Conservation (phyloP, 2,113 vertebrate species). For the Meleagris gallopavo region DNA sequence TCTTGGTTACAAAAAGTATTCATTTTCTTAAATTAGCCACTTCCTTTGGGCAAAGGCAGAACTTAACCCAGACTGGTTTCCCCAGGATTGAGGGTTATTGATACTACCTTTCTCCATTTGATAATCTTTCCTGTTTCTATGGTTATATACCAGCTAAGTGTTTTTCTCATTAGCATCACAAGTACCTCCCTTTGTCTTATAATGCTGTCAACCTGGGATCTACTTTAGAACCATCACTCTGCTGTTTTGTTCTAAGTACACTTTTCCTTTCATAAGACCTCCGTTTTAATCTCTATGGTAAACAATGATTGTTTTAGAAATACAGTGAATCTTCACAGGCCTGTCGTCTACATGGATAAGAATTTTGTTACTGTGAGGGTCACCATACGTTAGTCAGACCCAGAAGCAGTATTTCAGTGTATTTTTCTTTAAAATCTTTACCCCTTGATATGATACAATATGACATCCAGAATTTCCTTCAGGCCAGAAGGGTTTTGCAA, state of each 20-base stretch:
- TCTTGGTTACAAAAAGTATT: not conserved
- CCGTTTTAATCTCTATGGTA: not conserved
- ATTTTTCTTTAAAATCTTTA: not conserved
- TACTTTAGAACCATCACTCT: not conserved
- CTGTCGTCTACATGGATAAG: not conserved
- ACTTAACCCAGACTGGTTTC: not conserved
- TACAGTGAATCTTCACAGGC: not conserved
- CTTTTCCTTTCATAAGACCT: not conserved
- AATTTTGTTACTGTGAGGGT: not conserved
- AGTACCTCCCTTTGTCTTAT: not conserved
- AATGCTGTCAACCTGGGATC: not conserved
- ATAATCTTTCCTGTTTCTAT: not conserved
- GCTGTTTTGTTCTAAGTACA: not conserved
- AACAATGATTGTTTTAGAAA: not conserved
- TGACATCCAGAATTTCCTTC: not conserved
- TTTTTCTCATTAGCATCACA: not conserved
- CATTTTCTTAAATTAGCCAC: not conserved
- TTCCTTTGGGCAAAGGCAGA: not conserved
- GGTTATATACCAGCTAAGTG: not conserved
- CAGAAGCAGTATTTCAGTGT: not conserved
- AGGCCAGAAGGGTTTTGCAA: not conserved
- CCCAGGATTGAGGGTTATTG: not conserved
- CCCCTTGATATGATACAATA: not conserved
- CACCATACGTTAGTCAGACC: not conserved
- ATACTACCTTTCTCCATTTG: not conserved